phyloP scores from a whole-genome alignment of 2,888 invertebrate species.

The Limenitis camilla region DNA sequence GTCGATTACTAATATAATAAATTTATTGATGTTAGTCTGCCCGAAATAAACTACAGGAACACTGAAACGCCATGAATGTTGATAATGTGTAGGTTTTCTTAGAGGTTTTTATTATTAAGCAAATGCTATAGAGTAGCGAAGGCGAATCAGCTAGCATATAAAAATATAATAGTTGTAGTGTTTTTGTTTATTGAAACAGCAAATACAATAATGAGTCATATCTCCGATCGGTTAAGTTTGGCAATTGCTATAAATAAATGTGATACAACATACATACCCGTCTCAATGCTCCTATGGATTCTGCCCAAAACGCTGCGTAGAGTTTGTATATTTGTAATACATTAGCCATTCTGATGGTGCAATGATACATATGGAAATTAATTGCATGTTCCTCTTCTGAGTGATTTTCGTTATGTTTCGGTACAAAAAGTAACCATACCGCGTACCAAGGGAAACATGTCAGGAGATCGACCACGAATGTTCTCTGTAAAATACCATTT shows the following conservation, averaged over 20 bases:
- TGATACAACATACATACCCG: slow-evolving; percentile 37
- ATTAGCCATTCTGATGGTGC: slow-evolving; percentile 53
- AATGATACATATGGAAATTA: slow-evolving; percentile 53
- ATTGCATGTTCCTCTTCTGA: slow-evolving; percentile 38
- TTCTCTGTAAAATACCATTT: slow-evolving; percentile 37
- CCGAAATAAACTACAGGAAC: no score
- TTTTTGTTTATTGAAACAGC: no score
- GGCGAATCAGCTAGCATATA: no score
- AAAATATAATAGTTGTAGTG: no score
- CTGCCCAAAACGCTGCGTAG: slow-evolving; percentile 56
- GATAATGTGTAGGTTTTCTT: no score
- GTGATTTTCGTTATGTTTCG: slow-evolving; percentile 53
- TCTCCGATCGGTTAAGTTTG: slow-evolving; percentile 1
- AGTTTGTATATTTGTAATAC: slow-evolving; percentile 64
- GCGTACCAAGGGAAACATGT: slow-evolving; percentile 68
- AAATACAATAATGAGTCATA: not conserved
- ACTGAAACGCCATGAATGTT: no score
- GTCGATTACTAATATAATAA: no score
- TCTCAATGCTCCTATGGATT: slow-evolving; percentile 59
- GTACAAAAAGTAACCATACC: slow-evolving; percentile 44
- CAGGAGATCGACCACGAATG: slow-evolving; percentile 59
- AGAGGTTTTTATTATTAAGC: no score
- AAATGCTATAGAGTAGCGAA: no score
- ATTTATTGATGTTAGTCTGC: no score
- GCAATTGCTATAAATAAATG: slow-evolving; percentile 9